Base-by-base conservation (phyloP, 1,140 invertebrate species). In the Macrostomum lignano region DNA sequence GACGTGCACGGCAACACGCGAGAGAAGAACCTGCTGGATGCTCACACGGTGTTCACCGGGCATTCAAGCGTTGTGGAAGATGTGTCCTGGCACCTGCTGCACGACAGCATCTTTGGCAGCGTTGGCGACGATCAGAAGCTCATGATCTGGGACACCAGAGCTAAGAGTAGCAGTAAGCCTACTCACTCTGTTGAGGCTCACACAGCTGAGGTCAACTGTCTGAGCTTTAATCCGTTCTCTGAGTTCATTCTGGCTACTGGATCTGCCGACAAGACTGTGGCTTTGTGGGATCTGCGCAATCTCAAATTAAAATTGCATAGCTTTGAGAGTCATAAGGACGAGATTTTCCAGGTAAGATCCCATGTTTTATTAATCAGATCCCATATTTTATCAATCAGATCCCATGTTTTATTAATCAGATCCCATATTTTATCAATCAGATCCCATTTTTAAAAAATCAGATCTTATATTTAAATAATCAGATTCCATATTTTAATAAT, bases 31-130 rank as follows among this genome's bases (percentile, higher is more conserved):
- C 73, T 84, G 3, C 76, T 98, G 40, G 84, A 96, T 54, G 88
- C 91, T 3, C 86, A 86, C 59, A 93, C 79, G 2, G 88, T 96
- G 41, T 98, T 96, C 51, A 94, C 79, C 7, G 88, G 88, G 1
- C 91, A 98, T 51, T 93, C 81, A 5, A 84, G 88, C 20, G 91
- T 98, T 9, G 91, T 98, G 2, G 91, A 98, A 62, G 91, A 98
- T 61, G 91, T 99, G 1, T 84, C 88, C 1, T 99, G 91, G 88
- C 88, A 96, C 62, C 59, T 94, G 25, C 56, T 98, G 17, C 88
- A 98, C 50, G 86, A 96, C 57, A 81, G 78, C 19, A 61, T 98
- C 0, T 99, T 99, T 56, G 91, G 91, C 4, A 96, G 88, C 1
- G 91, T 99, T 1, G 91, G 84, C 33, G 91, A 99, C 60, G 91